Evolutionary conservation across 2,113 vertebrate species (phyloP), one percentile per base, ranked within the genome.

Genomic region (Anser cygnoides): DNA sequence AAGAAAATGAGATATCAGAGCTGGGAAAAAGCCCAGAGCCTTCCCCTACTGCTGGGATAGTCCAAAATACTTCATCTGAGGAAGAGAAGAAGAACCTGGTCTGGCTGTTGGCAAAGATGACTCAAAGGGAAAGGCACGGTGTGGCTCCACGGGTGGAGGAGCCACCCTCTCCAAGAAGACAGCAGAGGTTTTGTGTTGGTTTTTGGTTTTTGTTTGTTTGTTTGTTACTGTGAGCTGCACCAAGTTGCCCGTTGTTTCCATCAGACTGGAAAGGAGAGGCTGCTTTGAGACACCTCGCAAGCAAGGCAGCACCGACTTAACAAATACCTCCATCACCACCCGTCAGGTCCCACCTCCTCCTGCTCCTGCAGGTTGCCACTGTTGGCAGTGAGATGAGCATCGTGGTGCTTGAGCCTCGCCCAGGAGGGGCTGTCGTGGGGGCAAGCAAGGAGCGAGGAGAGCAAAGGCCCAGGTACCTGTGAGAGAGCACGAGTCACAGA

Each of bases 91-190:
- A 23, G 59, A 92, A 77, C 46, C 41, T 14, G 16, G 26, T 26
- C 23, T 72, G 67, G 75, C 80, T 81, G 70, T 12, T 1, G 70
- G 80, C 85, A 81, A 67, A 70, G 65, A 62, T 94, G 90, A 94
- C 70, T 92, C 89, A 92, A 57, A 39, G 70, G 70, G 68, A 85
- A 92, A 76, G 89, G 75, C 75, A 77, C 4, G 41, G 75, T 82
- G 85, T 67, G 71, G 46, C 52, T 89, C 17, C 65, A 62, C 39
- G 80, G 93, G 89, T 85, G 85, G 93, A 89, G 89, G 28, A 85
- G 23, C 50, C 23, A 52, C 81, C 31, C 46, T 7, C 58, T 94
- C 41, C 70, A 67, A 41, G 46, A 72, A 57, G 54, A 17, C 29
- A 75, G 74, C 57, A 61, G n/a, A 84, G 58, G n/a, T 44, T 41